Evolutionary conservation across 2,888 invertebrate species (phyloP).

Genomic region (Psylliodes chrysocephalus): DNA sequence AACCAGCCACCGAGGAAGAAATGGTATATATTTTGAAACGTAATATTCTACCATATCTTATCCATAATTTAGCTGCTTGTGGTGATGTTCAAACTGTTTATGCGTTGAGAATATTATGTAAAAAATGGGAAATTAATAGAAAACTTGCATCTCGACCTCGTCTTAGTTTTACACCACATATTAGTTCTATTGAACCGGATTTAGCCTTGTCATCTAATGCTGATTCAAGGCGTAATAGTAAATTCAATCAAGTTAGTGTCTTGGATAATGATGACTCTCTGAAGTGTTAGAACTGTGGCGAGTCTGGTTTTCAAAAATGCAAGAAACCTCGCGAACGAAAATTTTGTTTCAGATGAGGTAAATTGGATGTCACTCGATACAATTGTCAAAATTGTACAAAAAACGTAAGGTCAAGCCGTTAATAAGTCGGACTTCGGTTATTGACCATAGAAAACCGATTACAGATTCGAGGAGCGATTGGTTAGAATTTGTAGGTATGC

Average conservation of each 20-base stretch:
- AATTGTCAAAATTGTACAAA: constrained; percentile 10
- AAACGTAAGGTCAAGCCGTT: constrained; percentile 16
- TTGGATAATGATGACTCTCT: too few relatives aligned
- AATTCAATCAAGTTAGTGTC: too few relatives aligned
- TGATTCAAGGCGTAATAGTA: too few relatives aligned
- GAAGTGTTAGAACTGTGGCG: too few relatives aligned
- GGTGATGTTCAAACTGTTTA: too few relatives aligned
- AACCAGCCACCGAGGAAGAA: constrained; percentile 10
- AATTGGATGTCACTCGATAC: constrained; percentile 28
- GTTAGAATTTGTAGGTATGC: constrained; percentile 24
- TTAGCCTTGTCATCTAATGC: too few relatives aligned
- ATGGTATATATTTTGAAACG: constrained; percentile 6
- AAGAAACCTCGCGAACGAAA: too few relatives aligned
- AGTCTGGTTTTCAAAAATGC: too few relatives aligned
- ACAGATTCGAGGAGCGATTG: constrained; percentile 24
- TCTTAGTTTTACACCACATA: too few relatives aligned
- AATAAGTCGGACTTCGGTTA: constrained; percentile 17
- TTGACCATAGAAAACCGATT: constrained; percentile 9
- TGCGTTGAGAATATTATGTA: constrained; percentile 6
- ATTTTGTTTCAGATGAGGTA: constrained; percentile 31
- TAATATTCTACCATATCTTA: constrained; percentile 7
- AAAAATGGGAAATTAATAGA: constrained; percentile 3
- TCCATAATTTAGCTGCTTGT: not conserved
- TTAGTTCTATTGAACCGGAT: too few relatives aligned
- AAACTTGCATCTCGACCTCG: not conserved